Base-by-base conservation (phyloP, 2,797 vertebrate genomes). In the Urocyon cinereoargenteus region DNA sequence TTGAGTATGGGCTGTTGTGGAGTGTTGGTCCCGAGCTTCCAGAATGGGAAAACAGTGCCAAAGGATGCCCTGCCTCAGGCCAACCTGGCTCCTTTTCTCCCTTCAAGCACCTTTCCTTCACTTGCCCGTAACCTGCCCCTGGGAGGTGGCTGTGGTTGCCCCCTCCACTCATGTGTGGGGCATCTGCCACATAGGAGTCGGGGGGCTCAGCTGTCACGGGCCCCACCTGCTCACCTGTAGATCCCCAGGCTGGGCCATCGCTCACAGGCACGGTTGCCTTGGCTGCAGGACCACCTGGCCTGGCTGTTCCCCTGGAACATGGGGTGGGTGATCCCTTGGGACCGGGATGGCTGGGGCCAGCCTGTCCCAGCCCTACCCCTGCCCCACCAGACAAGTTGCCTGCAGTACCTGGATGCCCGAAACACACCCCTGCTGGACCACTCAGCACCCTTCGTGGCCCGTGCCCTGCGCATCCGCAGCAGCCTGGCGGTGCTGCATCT, bases 381-480 rank as follows among this genome's bases (percentile, higher is more conserved):
- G 36, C 28, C 19, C 36, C 83, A 21, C 0, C 98, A 99, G 99
- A 99, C 99, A 0, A 99, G 99, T 97, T 99, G 99, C 94, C 99
- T 99, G 95, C 99, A 99, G 98, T 99, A 99, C 95, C 99, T 99
- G 90, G 99, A 99, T 0, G 99, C 99, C 31, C 99, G 99, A 4
- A 99, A 99, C 98, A 99, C 99, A 0, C 99, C 99, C 0, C 97
- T 99, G 73, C 98, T 99, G 98, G 99, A 99, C 93, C 99, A 99
- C 96, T 99, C 99, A 0, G 99, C 99, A 0, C 99, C 99, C 0
- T 99, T 99, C 10, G 99, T 99, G 85, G 99, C 99, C 0, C 99
- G 99, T 0, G 99, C 99, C 0, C 99, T 99, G 49, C 98, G 99
- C 62, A 99, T 99, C 98, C 99, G 99, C 96, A 99, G 99, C 99